Evolutionary conservation across 2,113 vertebrate species (phyloP), one percentile per base, ranked within the genome.

Genomic region (Corythornis cristatus): DNA sequence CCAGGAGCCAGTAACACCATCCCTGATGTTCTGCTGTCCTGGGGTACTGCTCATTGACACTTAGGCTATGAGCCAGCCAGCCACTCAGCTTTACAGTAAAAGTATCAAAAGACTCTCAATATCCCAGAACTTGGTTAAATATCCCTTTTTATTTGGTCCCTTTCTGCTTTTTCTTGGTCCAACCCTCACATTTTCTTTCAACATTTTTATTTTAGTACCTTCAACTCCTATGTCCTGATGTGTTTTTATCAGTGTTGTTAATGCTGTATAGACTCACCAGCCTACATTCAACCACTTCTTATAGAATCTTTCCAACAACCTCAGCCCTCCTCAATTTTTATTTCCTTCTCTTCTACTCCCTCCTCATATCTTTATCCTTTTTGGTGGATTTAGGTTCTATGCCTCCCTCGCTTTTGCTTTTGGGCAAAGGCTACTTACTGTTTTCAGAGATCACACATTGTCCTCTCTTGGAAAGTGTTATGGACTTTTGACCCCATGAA

Each of bases 41-140:
- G 31, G 23, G 21, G 25, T 35, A 45, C 15, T 35, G 21, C 18
- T 18, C 0, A 0, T 22, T 29, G 10, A 17, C 0, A 4, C 25
- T 76, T 33, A 15, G 20, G 29, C 42, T 50, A 67, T 53, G 19
- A 58, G 25, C 54, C 60, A 84, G 26, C 7, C 26, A 78, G 40
- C 16, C 17, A 53, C 31, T 62, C n/a, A 62, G 25, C 7, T 70
- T 16, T 60, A 78, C 15, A 15, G 18, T 45, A 86, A 28, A 82
- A 74, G 31, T 40, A 40, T n/a, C 28, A 74, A 56, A 70, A 78
- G 17, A 3, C 15, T 68, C 29, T 60, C 61, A 89, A 60, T 26
- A 65, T 58, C 8, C 19, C 28, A 83, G 35, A 3, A 33, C 12
- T 54, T 71, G 31, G 2, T 5, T 73, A 85, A 81, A 81, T 43